These are phyloP conservation scores for Aphidius gifuensis DNA, from an alignment of 1,140 invertebrate genomes.

Conservation along the genomic window DNA sequence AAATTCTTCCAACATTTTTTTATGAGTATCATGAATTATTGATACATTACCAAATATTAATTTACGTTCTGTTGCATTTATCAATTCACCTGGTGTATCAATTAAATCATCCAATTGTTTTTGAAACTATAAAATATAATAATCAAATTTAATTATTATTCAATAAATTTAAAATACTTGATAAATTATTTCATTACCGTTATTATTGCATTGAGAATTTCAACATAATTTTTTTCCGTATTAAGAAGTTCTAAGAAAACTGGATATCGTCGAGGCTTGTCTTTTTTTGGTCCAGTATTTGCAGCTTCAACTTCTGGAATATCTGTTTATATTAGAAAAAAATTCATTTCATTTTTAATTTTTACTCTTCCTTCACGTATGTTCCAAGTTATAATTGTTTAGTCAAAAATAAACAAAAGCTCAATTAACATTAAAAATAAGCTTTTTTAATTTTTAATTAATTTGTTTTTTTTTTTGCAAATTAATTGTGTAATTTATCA, in stretches of 20 bases:
- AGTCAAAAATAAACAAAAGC: too few relatives aligned
- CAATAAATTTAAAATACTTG: neutral
- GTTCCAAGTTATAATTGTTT: constrained; percentile 23
- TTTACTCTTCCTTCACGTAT: constrained; percentile 41
- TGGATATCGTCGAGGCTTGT: constrained; percentile 74
- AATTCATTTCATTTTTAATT: constrained; percentile 27
- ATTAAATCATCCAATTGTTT: constrained; percentile 82
- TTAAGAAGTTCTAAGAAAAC: constrained; percentile 91
- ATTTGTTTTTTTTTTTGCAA: neutral
- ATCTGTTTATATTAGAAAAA: constrained; percentile 44
- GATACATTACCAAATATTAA: constrained; percentile 95
- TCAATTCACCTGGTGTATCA: constrained; percentile 70
- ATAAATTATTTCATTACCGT: constrained; percentile 60
- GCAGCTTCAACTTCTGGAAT: constrained; percentile 58
- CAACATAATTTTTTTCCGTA: constrained; percentile 96
- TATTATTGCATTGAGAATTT: constrained; percentile 88
- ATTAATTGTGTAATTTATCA: constrained; percentile 7
- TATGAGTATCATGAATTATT: constrained; percentile 90
- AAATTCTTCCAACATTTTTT: constrained; percentile 78
- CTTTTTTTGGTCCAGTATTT: constrained; percentile 61
- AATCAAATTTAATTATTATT: constrained; percentile 18
- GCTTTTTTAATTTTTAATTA: too few relatives aligned
- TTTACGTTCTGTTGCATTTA: constrained; percentile 90
- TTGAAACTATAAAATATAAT: constrained; percentile 69
- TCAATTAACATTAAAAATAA: too few relatives aligned